Base-by-base conservation (phyloP, 2,888 invertebrate genomes). In the Cheilosia pagana region DNA sequence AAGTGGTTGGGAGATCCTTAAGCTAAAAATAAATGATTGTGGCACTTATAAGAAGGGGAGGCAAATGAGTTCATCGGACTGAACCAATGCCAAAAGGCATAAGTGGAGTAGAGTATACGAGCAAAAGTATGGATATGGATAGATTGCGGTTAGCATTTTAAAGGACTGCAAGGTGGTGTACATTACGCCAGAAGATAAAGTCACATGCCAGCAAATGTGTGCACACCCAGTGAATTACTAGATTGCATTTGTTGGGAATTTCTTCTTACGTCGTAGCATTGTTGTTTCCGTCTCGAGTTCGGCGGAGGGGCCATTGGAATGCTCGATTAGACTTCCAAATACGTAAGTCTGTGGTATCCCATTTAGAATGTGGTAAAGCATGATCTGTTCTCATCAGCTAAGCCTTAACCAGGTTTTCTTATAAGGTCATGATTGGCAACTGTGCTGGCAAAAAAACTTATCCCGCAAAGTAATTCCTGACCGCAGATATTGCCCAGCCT, bases 21-120 rank as follows among this genome's bases (percentile, higher is more conserved):
- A 70, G 72, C 79, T 83, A 74, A 83, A 83, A 83, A 83, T 79
- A 83, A 79, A 79, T 25, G 41, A 53, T 67, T 71, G 50, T 75
- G 57, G 67, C 43, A 50, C 45, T 57, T 39, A 16, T 43, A 7
- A 23, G 28, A 41, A 2, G 62, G 21, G 31, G 31, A 68, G 65
- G 43, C 19, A 45, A 52, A 70, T 74, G 70, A 65, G 79, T 83
- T 83, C 83, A 83, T 70, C 48, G 79, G 59, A 83, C 83, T 55
- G 12, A 79, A 52, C 70, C 63, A 53, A 70, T 68, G 83, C 79
- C 79, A 75, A 83, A 63, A 63, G 10, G 10, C 21, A 14, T 14
- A 81, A 57, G 50, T 65, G 71, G 53, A 77, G 41, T 71, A 59
- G 28, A 81, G 63, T 21, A 45, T 8, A 8, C 41, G 12, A 62